Conservation (phyloP, 2,888 invertebrate species). For the Philaethria dido region DNA sequence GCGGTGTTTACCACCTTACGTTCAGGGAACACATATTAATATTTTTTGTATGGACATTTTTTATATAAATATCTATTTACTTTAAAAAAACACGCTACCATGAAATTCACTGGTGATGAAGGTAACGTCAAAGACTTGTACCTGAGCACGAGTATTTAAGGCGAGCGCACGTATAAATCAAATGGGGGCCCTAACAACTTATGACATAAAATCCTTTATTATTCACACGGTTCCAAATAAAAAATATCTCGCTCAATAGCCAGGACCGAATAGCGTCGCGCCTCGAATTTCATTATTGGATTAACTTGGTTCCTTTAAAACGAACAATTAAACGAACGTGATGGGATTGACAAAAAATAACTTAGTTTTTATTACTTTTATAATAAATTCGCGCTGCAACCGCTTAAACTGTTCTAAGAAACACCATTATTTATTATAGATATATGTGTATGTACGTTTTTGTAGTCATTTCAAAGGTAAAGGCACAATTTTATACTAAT, state of each 20-base stretch:
- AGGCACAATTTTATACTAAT: slow-evolving; percentile 28
- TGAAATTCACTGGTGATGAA: slow-evolving; percentile 26
- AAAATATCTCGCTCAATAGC: slow-evolving; percentile 57
- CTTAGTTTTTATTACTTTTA: slow-evolving; percentile 50
- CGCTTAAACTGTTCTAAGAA: slow-evolving; percentile 50
- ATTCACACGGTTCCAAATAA: slow-evolving; percentile 64
- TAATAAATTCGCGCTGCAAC: slow-evolving; percentile 49
- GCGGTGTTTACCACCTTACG: not conserved
- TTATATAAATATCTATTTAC: not conserved
- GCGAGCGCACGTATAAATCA: slow-evolving; percentile 52
- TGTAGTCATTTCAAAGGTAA: slow-evolving; percentile 31
- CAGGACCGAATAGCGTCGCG: slow-evolving; percentile 51
- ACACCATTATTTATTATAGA: slow-evolving; percentile 34
- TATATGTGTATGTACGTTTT: slow-evolving; percentile 24
- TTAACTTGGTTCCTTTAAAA: slow-evolving; percentile 70
- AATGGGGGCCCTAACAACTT: slow-evolving; percentile 69
- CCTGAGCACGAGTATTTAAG: slow-evolving; percentile 45
- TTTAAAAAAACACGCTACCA: slow-evolving; percentile 1
- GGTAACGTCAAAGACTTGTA: slow-evolving; percentile 37
- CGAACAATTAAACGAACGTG: slow-evolving; percentile 74
- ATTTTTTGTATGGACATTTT: not conserved
- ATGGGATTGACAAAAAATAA: slow-evolving; percentile 69
- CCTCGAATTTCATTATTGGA: slow-evolving; percentile 72
- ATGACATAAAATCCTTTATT: slow-evolving; percentile 79
- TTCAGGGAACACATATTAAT: not conserved